These are phyloP conservation scores for Vesta saturnalis DNA, from an alignment of 2,888 invertebrate genomes.

Conservation along the genomic window DNA sequence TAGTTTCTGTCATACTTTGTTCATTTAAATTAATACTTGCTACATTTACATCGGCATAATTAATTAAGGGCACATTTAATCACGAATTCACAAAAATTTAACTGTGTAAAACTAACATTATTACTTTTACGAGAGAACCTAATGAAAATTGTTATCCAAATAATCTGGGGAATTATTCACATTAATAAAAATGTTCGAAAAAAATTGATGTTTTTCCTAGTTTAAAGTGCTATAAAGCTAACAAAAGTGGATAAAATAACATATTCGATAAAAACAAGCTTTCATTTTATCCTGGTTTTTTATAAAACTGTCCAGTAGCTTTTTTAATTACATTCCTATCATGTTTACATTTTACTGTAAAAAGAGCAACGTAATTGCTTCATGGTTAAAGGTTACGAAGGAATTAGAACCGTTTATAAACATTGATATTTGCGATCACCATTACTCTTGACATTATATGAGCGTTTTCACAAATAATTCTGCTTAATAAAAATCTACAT, in stretches of 20 bases:
- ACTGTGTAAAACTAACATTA: too few relatives aligned
- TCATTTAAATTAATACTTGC: not conserved
- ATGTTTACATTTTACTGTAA: not conserved
- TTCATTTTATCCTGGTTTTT: not conserved
- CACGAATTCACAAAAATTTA: too few relatives aligned
- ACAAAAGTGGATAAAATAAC: not conserved
- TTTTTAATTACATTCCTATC: not conserved
- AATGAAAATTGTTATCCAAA: not conserved
- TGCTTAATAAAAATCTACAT: too few relatives aligned
- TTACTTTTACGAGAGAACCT: too few relatives aligned
- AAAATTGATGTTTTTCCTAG: not conserved
- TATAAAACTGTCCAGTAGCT: not conserved
- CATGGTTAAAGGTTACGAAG: too few relatives aligned
- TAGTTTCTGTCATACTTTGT: not conserved
- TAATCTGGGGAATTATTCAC: not conserved
- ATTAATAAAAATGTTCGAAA: not conserved
- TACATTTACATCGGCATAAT: too few relatives aligned
- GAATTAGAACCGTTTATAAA: too few relatives aligned
- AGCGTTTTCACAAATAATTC: too few relatives aligned
- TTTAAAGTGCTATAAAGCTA: not conserved
- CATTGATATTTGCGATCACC: too few relatives aligned
- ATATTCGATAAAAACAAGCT: not conserved
- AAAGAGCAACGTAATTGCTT: too few relatives aligned
- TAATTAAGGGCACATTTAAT: too few relatives aligned
- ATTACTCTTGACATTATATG: too few relatives aligned